phyloP scores from a whole-genome alignment of 2,797 vertebrate genomes.

The Galaxias olidus region DNA sequence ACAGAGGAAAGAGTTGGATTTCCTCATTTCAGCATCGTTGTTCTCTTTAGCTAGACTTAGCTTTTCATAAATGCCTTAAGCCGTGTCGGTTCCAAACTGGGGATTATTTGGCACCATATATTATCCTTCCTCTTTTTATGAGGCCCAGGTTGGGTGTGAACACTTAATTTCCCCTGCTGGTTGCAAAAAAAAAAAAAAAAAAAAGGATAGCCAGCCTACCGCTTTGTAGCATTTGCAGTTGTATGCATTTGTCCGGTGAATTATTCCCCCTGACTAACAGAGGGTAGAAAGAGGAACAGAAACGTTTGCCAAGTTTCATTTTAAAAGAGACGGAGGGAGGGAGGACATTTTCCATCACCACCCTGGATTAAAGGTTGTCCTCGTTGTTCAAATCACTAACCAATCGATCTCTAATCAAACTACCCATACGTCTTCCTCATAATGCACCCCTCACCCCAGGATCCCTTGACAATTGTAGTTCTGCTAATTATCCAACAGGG shows the following conservation, averaged over 20 bases:
- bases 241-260: constrained; percentile 24
- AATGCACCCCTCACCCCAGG: too few species aligned
- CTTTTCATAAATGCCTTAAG: constrained; percentile 61
- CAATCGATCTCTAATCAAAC: too few species aligned
- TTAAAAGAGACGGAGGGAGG: constrained; percentile 14
- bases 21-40: constrained; percentile 59
- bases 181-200: constrained; percentile 30
- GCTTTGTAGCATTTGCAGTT: constrained; percentile 11
- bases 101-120: constrained; percentile 28
- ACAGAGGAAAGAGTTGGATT: constrained; percentile 57
- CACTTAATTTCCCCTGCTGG: constrained; percentile 49
- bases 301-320: constrained; percentile 14
- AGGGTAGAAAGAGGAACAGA: constrained; percentile 4
- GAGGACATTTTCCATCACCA: too few species aligned
- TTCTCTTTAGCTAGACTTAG: constrained; percentile 31
- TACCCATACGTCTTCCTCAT: too few species aligned
- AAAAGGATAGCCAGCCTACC: constrained; percentile 17
- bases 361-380: too few species aligned
- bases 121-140: constrained; percentile 64
- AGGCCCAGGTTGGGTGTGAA: constrained; percentile 37
- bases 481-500: constrained; percentile 32
- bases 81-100: constrained; percentile 35
- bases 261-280: constrained; percentile 11
- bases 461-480: constrained; percentile 33
- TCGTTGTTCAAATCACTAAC: too few species aligned